These are phyloP conservation scores for Crenichthys baileyi DNA, from an alignment of 2,797 vertebrate species.

Conservation along the genomic window DNA sequence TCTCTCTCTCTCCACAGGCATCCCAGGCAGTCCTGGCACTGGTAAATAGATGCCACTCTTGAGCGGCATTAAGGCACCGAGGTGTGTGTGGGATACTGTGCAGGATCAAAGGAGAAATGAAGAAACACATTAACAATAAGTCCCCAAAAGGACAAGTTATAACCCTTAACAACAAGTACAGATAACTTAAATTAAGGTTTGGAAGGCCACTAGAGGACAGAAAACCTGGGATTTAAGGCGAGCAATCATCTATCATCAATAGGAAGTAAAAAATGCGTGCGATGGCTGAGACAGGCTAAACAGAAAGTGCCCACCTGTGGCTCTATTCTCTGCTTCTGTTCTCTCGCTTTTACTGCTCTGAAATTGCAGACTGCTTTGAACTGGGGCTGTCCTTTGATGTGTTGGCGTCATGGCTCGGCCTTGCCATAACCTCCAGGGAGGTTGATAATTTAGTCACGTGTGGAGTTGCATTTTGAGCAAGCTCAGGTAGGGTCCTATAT, in stretches of 20 bases:
- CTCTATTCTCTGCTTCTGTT: conserved; percentile 64
- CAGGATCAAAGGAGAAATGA: background rate
- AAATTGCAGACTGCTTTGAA: conserved; percentile 73
- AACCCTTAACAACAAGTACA: conserved; percentile 19
- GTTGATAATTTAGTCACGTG: conserved; percentile 64
- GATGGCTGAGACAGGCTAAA: conserved; percentile 29
- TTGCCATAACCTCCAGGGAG: conserved; percentile 56
- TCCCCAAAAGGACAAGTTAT: conserved; percentile 3
- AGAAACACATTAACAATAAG: conserved; percentile 11
- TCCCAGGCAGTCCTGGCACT: conserved; percentile 65
- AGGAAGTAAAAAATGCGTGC: conserved; percentile 50
- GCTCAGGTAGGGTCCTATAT: conserved; percentile 59
- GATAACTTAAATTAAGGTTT: conserved; percentile 21
- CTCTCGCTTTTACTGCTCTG: conserved; percentile 55
- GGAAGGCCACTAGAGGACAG: conserved; percentile 20
- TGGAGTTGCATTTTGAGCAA: conserved; percentile 57
- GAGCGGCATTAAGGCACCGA: conserved; percentile 36
- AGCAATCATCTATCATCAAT: conserved; percentile 70
- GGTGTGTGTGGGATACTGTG: conserved; percentile 21
- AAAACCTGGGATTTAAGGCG: conserved; percentile 27
- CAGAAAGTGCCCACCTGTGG: conserved; percentile 72
- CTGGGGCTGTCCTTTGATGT: conserved; percentile 55
- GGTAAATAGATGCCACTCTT: conserved; percentile 50
- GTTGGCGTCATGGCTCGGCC: conserved; percentile 57
- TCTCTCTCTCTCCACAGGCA: conserved; percentile 55